Evolutionary conservation across 2,888 invertebrate species (phyloP).

Genomic region (Netelia inedita): DNA sequence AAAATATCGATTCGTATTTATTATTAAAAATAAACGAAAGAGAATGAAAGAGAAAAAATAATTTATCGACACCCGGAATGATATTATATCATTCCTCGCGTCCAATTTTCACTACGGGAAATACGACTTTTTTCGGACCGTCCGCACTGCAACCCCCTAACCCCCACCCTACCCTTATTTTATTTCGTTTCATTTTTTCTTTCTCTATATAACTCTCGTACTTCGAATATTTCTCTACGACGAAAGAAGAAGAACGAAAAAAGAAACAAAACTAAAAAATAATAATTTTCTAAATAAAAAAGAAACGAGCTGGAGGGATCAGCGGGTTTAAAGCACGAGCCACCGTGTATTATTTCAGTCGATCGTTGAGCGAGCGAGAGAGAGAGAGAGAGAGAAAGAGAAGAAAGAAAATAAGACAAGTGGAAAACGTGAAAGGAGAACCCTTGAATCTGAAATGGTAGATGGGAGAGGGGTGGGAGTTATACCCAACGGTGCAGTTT

Average conservation of each 20-base stretch:
- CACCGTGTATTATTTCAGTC: conserved; percentile 32
- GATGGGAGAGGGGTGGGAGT: conserved; percentile 18
- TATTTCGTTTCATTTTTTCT: neutral
- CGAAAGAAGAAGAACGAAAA: no score
- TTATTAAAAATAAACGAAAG: no score
- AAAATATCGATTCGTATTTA: no score
- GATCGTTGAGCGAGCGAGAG: conserved; percentile 14
- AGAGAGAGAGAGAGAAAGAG: conserved; percentile 13
- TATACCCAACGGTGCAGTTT: conserved; percentile 66
- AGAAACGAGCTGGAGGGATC: neutral
- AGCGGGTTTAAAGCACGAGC: neutral
- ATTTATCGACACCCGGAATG: no score
- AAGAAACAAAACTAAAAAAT: neutral
- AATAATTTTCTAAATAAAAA: neutral
- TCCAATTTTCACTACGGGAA: no score
- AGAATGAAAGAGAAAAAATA: no score
- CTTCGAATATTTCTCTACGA: no score
- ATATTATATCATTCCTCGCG: no score
- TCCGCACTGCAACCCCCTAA: no score
- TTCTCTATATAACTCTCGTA: neutral
- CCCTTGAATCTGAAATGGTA: conserved; percentile 54
- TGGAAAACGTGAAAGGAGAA: conserved; percentile 39
- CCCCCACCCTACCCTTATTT: no score
- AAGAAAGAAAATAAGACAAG: conserved; percentile 38
- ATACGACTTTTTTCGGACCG: no score